These are phyloP conservation scores for Willisornis vidua DNA, from an alignment of 2,113 vertebrate species.

Conservation along the genomic window DNA sequence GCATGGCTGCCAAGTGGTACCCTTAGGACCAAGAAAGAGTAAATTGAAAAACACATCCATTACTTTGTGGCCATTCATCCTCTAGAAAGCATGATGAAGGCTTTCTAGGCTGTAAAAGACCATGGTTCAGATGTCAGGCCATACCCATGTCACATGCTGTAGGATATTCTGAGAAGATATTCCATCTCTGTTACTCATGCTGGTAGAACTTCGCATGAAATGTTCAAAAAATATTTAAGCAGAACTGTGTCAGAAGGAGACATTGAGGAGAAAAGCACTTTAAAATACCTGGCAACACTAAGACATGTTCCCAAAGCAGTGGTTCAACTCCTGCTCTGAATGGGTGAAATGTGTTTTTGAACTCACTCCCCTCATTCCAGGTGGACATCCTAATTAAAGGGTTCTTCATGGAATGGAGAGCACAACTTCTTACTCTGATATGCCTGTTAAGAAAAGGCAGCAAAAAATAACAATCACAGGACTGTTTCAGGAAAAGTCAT, in stretches of 20 bases:
- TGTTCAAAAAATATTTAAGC: not conserved
- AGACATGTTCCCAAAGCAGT: not conserved
- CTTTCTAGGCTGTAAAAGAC: not conserved
- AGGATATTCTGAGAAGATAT: not conserved
- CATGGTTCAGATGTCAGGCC: not conserved
- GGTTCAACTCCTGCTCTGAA: not conserved
- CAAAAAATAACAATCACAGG: not conserved
- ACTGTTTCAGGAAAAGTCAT: not conserved
- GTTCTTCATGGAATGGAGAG: not conserved
- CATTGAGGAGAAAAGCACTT: not conserved
- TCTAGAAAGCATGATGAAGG: not conserved
- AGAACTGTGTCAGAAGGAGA: not conserved
- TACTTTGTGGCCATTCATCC: not conserved
- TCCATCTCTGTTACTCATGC: not conserved
- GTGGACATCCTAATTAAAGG: not conserved
- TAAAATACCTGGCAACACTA: slow-evolving; percentile 17
- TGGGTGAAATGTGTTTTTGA: not conserved
- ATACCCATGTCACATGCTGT: not conserved
- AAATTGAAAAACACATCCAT: not conserved
- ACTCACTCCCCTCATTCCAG: not conserved
- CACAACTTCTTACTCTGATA: not conserved
- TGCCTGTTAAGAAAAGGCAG: slow-evolving; percentile 13
- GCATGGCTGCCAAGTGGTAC: not conserved
- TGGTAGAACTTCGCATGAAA: not conserved
- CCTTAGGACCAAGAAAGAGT: not conserved